Evolutionary conservation across 1,140 invertebrate genomes (phyloP), one percentile per base, ranked within the genome.

Genomic region (Uloborus diversus): DNA sequence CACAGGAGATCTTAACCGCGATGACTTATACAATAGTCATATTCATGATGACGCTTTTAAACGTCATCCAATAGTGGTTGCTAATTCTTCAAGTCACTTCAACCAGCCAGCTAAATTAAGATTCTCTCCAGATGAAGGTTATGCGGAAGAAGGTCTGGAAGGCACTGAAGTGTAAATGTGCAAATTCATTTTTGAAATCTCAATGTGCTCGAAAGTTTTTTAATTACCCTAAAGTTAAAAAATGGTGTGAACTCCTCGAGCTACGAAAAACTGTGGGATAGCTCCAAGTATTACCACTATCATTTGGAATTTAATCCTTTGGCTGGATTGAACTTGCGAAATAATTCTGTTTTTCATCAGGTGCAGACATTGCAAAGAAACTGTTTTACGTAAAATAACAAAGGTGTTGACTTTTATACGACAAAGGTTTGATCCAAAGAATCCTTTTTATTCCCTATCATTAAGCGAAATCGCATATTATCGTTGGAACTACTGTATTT

Each of bases 41-140:
- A 57, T 47, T 25, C 78, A 59, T 37, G 65, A 73, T 68, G 69
- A 68, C 28, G 20, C 51, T 9, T 61, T 30, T 3, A 81, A 82
- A 25, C 59, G 79, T 69, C 56, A 61, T 32, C 80, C 65, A 9
- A 14, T 81, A 61, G 79, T 64, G 32, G 73, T 81, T 30, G 79
- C 79, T 14, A 75, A 81, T 68, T n/a, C 56, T 28, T 27, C 80
- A 20, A 66, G 80, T 35, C 81, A 82, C 20, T 69, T 79, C 25
- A 81, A 79, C 11, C 42, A 80, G 13, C 82, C 84, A 23, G 62
- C 76, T 9, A 82, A 82, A 23, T 51, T 79, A 17, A 47, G 93
- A 83, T 94, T 93, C 85, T 93, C 93, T 1, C 93, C 93, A 20
- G 95, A 96, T 84, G 94, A 96, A 86, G 93, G 94, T 20, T 96